Base-by-base conservation (phyloP, 2,113 vertebrate species). In the Stegastes partitus region DNA sequence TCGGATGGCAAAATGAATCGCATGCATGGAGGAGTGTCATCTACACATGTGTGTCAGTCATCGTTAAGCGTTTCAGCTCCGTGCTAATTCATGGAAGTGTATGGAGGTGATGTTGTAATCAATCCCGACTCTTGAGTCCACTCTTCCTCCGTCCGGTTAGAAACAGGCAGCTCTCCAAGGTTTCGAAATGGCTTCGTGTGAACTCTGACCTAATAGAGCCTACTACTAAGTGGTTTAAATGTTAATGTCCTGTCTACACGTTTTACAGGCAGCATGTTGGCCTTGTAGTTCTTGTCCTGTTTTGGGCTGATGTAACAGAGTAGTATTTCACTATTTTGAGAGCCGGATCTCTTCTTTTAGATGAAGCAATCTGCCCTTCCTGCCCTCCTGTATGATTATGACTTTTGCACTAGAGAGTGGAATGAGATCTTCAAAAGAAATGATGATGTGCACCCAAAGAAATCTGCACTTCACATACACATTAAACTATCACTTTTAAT, bases 151-250 rank as follows among this genome's bases (percentile, higher is more conserved):
- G 19, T 55, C 86, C 74, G 90, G 87, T 75, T 76, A 77, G 92
- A 92, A 80, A 93, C 92, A 93, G 92, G 92, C 92, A 85, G 59
- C 18, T n/a, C 54, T 88, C 92, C 92, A 93, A 76, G 39, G 65
- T 86, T 89, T 88, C 82, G 67, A 85, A 92, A 90, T 83, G 86
- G 44, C 58, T 82, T 74, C 61, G 42, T 15, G 22, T 81, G 76
- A 89, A 87, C 87, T 59, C 84, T 83, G 74, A 85, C 78, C 89
- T 83, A 81, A 90, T 80, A 77, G 54, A 86, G 83, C 76, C 28
- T 68, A 74, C 79, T 61, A 72, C 69, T 86, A 84, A 82, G 75
- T 73, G 77, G 47, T 79, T 74, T 58, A 70, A 72, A 83, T 75
- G 77, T 74, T 74, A 71, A 79, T 74, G 82, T 81, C 72, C 61